Evolutionary conservation across 2,888 invertebrate genomes (phyloP), one percentile per base, ranked within the genome.

Genomic region (Caenorhabditis sp.): DNA sequence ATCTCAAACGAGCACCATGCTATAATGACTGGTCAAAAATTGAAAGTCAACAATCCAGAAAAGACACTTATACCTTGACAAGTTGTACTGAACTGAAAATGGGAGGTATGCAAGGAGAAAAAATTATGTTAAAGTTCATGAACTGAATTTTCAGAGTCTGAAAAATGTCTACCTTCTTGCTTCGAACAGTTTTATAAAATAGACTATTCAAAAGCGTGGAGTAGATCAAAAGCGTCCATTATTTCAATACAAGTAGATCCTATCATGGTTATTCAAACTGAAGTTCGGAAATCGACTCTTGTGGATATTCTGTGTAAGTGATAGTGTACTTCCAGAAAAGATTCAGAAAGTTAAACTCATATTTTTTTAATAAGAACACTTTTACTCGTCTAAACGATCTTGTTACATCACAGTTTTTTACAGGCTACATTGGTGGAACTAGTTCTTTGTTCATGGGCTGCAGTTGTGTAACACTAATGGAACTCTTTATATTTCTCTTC

Each of bases 391-490:
- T n/a, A n/a, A n/a, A n/a, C n/a, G n/a, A n/a, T n/a, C n/a, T 4
- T 56, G 14, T 23, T 7, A 56, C 4, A 56, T 10, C 56, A n/a
- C 14, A 21, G 8, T 21, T 10, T 7, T 2, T 63, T 76, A 60
- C 54, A 80, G 80, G 75, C 61, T 70, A 59, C 26, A 63, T 80
- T 17, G 80, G 80, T 27, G 80, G 80, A 7, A 71, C 73, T 1
- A 77, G 76, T n/a, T 80, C 80, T 23, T 64, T 80, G 21, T 80
- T 80, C 53, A 73, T 80, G 67, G 80, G 80, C 36, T 80, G 77
- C 59, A 80, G 80, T 59, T 80, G 80, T 66, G 72, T 80, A 17
- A 80, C 80, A 23, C 50, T 80, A n/a, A 77, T 80, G 77, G 80
- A 80, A 65, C 76, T 71, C 56, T 80, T 80, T 62, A 67, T 80